Percentiles rank a stretch among this genome's conserved stretches.
phyloP scores from a whole-genome alignment of 2,888 invertebrate species.

The Andrena haemorrhoa region DNA sequence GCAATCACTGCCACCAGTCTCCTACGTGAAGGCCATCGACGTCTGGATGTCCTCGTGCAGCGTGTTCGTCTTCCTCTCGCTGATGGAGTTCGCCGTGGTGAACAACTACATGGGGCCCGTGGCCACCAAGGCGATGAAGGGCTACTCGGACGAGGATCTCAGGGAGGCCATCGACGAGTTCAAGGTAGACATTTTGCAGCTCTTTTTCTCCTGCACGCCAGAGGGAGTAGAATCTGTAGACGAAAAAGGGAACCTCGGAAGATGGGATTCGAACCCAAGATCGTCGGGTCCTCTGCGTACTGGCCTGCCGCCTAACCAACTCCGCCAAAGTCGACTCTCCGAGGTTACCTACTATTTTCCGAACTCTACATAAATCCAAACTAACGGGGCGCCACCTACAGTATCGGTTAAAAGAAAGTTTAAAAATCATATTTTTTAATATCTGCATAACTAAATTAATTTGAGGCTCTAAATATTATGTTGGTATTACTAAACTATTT shows the following conservation, averaged over 20 bases:
- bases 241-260: background rate
- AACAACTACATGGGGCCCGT: conserved; percentile 95
- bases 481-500: too few species aligned
- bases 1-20: conserved; percentile 94
- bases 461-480: too few species aligned
- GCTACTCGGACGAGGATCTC: conserved; percentile 94
- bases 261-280: too few species aligned
- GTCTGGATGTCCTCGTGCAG: conserved; percentile 97
- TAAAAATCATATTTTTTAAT: too few species aligned
- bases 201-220: background rate
- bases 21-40: conserved; percentile 96
- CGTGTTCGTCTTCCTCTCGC: conserved; percentile 95
- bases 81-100: conserved; percentile 96
- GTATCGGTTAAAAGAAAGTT: too few species aligned
- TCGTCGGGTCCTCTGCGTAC: too few species aligned
- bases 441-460: too few species aligned
- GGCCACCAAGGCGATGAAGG: conserved; percentile 95
- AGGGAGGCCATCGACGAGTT: conserved; percentile 90
- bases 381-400: too few species aligned
- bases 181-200: conserved; percentile 86
- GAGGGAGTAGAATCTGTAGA: background rate
- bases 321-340: too few species aligned
- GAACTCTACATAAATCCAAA: too few species aligned
- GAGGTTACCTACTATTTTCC: too few species aligned
- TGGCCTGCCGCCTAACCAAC: too few species aligned